Evolutionary conservation across 2,113 vertebrate genomes (phyloP), one percentile per base, ranked within the genome.

Genomic region (Pipra filicauda): DNA sequence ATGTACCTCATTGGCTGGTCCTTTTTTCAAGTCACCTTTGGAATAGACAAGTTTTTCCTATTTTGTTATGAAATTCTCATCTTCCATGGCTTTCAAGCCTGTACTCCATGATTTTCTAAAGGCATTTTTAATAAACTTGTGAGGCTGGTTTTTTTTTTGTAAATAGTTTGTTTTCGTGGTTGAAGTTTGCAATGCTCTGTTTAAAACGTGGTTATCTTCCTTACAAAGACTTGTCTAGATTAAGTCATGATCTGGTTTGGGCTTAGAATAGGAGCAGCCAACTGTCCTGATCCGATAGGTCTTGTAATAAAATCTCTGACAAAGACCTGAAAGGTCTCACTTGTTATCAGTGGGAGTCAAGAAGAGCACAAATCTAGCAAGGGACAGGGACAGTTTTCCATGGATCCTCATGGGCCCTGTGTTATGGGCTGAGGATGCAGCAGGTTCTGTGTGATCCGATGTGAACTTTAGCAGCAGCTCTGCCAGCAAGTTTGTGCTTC

Each of bases 71-170:
- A 1, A 73, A 80, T 14, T 33, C 12, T 6, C 9, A 54, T 86
- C 23, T 70, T 76, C 49, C 1, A 2, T 46, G 26, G 13, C 37
- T 80, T 79, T 35, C 7, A 39, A 57, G 13, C 61, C 62, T 57
- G 41, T 79, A 57, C 12, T 70, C 20, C 4, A 3, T 84, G 58
- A 67, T 61, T 64, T 73, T 59, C 23, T 78, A 69, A 69, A 82
- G 31, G 27, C 6, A 20, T 69, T 89, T 74, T 58, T 39, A 91
- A 65, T 59, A 27, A 85, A 55, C 8, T 30, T 24, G 5, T 21
- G 15, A 31, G 6, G 18, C 17, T 54, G 12, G 2, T 3, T 0
- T 0, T 1, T 2, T 1, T n/a, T 51, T 46, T 11, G 64, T 41
- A 44, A 5, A 31, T 75, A 48, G 24, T 22, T 89, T 48, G 33